Evolutionary conservation across 2,797 vertebrate genomes (phyloP).

Genomic region (Alcedo atthis): DNA sequence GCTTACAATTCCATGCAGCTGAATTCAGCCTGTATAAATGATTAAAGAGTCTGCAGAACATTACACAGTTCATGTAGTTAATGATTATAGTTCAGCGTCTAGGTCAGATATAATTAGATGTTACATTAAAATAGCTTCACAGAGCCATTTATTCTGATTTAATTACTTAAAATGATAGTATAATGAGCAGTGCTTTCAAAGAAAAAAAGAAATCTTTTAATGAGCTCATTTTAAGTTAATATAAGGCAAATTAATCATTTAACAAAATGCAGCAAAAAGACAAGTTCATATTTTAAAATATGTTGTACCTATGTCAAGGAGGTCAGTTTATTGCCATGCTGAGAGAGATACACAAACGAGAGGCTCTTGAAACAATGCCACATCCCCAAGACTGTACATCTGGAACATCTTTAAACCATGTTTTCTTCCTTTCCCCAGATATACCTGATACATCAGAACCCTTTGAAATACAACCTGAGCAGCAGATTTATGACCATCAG

Average conservation of each 20-base stretch:
- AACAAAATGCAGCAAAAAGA: conserved; percentile 62
- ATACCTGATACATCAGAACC: background rate
- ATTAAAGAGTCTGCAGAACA: conserved; percentile 84
- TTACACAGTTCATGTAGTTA: conserved; percentile 91
- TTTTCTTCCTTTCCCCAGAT: conserved; percentile 16
- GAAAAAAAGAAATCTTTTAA: conserved; percentile 78
- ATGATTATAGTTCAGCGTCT: conserved; percentile 90
- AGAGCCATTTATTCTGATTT: conserved; percentile 90
- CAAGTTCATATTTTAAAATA: conserved; percentile 64
- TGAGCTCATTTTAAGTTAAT: conserved; percentile 83
- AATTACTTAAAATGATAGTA: conserved; percentile 93
- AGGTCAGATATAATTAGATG: conserved; percentile 95
- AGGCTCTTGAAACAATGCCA: background rate
- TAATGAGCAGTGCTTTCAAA: conserved; percentile 81
- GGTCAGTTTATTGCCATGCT: background rate
- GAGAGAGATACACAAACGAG: background rate
- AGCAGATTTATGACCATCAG: conserved; percentile 19
- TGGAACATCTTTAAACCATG: conserved; percentile 21
- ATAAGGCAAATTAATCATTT: conserved; percentile 80
- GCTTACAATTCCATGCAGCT: conserved; percentile 62
- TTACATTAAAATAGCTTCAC: conserved; percentile 87
- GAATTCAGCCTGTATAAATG: conserved; percentile 86
- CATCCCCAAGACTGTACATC: background rate
- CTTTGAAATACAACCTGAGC: conserved; percentile 46
- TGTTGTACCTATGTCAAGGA: conserved; percentile 35